Base-by-base conservation (phyloP, 2,113 vertebrate species). In the Elachura formosa region DNA sequence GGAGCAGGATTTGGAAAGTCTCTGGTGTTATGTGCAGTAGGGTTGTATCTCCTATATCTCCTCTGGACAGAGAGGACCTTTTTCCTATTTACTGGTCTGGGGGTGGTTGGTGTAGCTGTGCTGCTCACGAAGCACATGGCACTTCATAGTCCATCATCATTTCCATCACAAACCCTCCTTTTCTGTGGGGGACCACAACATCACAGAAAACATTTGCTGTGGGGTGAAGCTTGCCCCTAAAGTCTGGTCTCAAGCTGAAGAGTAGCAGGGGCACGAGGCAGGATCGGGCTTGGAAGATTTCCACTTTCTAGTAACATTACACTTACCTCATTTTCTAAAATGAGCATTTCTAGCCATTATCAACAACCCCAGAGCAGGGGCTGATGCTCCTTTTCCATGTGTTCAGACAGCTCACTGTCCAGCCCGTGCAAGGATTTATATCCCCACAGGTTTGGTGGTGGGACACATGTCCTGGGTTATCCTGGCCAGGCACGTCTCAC, bases 1-100 rank as follows among this genome's bases (percentile, higher is more conserved):
- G 90, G 95, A 95, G 92, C 17, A 96, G 93, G 95, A 96, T 97
- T 97, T 97, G 96, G 96, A 95, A 96, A 95, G 84, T 91, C 93
- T 96, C 96, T 96, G 78, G 94, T 84, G 92, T 94, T 96, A 74
- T 9, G 1, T 93, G 84, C 54, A 84, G 29, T 33, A 67, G 88
- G 80, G 96, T 59, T 84, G 28, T 45, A 81, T 68, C 84, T 87
- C 91, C 86, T 71, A 56, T 71, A 76, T 94, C 78, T 54, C 94
- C 93, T 87, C 80, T 95, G 94, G 62, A 63, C 45, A 81, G 95
- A 90, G 89, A 84, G 78, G 2, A 19, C 26, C 51, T 94, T 24
- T 11, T 68, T 88, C 73, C 58, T 62, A 6, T 92, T 93, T 89
- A 43, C 59, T 4, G 22, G 18, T 90, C 28, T 36, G 54, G 33